Evolutionary conservation across 2,113 vertebrate species (phyloP), one percentile per base, ranked within the genome.

Genomic region (Phrynosoma platyrhinos): DNA sequence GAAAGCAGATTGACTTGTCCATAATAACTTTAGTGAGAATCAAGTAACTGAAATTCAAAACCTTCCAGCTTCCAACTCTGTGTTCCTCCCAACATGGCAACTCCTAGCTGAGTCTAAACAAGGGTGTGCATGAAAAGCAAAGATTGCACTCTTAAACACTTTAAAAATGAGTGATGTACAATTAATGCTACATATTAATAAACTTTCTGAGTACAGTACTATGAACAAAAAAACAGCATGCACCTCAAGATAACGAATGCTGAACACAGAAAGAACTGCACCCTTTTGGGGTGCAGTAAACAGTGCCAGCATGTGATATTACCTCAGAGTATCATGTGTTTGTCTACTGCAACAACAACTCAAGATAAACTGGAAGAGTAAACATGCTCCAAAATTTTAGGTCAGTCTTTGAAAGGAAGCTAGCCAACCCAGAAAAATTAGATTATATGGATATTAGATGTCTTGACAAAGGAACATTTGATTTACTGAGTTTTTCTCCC

Each of bases 61-160:
- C 2, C 3, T 85, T 13, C 32, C 30, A 64, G 7, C 47, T 84
- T 79, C 36, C 66, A 27, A 25, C 21, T 14, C 36, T 0, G 0
- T 69, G n/a, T 4, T 90, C 40, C 3, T 27, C 47, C 42, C 20
- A 52, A 14, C 25, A 84, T 66, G 58, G 32, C 6, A 64, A 14
- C 2, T 16, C 36, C 8, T 32, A 71, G 20, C 40, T 58, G 71
- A 86, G 76, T 40, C 21, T 23, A 2, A 32, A 20, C 71, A 66
- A 25, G 23, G 14, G n/a, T 4, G 30, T 62, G 4, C 52, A 82
- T 25, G 9, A 1, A 87, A 40, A 21, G 25, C 18, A 58, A 14
- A 53, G 5, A 77, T 9, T 58, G 14, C 4, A 1, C 66, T 36
- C 23, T 77, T 69, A 69, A 79, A n/a, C 20, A 25, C 4, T 62